A percentile compares a stretch with the other conserved stretches of the same genome.
These are phyloP conservation scores for Magallana gigas DNA, from an alignment of 1,140 invertebrate species.

Conservation along the genomic window DNA sequence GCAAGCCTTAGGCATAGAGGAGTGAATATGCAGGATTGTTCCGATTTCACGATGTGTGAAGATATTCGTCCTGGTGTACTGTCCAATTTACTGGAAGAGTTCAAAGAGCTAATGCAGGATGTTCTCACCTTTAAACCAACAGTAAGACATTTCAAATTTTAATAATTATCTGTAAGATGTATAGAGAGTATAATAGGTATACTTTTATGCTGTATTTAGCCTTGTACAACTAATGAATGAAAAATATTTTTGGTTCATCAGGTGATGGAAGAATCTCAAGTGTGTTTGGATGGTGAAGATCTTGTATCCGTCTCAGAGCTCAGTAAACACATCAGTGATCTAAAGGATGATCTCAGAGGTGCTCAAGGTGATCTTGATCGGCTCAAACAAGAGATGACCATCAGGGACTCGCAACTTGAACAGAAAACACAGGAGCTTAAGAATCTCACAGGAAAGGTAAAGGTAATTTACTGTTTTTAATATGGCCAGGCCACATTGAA, in stretches of 20 bases:
- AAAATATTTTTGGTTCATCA: neutral
- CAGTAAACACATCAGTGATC: slow-evolving; percentile 57
- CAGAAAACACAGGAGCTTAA: slow-evolving; percentile 88
- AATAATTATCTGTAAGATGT: neutral
- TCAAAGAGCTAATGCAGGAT: slow-evolving; percentile 52
- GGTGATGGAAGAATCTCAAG: slow-evolving; percentile 48
- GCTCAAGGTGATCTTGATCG: slow-evolving; percentile 73
- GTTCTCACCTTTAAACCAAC: slow-evolving; percentile 44
- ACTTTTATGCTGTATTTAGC: too few species aligned
- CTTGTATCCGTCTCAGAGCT: slow-evolving; percentile 43
- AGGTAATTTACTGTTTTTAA: slow-evolving; percentile 52
- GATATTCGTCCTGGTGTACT: slow-evolving; percentile 38
- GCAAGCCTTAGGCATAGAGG: neutral
- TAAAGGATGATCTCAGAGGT: slow-evolving; percentile 81
- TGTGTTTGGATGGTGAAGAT: slow-evolving; percentile 48
- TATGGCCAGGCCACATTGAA: too few species aligned
- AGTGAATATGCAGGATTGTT: neutral
- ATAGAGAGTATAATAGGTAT: neutral
- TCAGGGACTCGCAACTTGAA: slow-evolving; percentile 89
- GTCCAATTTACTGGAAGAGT: slow-evolving; percentile 39
- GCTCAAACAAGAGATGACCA: slow-evolving; percentile 82
- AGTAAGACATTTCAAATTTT: neutral
- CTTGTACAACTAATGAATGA: too few species aligned
- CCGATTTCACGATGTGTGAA: slow-evolving; percentile 6
- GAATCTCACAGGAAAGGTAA: slow-evolving; percentile 89